These are phyloP conservation scores for Sebastes minor DNA, from an alignment of 2,797 vertebrate species.

Conservation along the genomic window DNA sequence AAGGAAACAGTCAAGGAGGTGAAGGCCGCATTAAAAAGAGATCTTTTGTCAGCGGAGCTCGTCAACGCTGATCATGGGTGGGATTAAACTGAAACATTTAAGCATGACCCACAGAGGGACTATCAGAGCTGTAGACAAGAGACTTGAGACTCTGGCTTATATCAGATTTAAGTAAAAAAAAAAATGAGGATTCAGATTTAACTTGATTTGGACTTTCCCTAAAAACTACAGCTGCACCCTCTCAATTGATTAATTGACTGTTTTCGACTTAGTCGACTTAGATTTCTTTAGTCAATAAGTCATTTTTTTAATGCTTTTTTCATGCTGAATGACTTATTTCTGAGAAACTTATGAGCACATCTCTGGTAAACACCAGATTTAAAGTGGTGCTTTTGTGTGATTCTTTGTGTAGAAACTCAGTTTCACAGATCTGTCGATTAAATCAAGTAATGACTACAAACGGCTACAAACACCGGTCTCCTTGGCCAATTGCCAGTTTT, in stretches of 20 bases:
- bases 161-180: neutral
- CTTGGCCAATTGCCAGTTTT: no score
- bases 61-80: conserved; percentile 9
- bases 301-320: neutral
- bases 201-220: neutral
- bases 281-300: neutral
- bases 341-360: neutral
- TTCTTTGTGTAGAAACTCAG: neutral
- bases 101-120: neutral
- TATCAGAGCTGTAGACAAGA: neutral
- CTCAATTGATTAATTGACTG: neutral
- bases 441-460: no score
- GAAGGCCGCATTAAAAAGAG: conserved; percentile 15
- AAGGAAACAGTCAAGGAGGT: conserved; percentile 19
- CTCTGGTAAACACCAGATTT: neutral
- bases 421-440: no score
- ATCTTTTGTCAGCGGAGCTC: conserved; percentile 3
- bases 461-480: no score
- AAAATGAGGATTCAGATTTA: neutral
- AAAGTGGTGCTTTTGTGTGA: neutral
- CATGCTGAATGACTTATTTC: neutral
- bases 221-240: neutral
- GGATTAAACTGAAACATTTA: conserved; percentile 14
- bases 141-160: neutral
- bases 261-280: neutral